Evolutionary conservation across 2,888 invertebrate genomes (phyloP), one percentile per base, ranked within the genome.

Genomic region (Drosophila fulvimacula): DNA sequence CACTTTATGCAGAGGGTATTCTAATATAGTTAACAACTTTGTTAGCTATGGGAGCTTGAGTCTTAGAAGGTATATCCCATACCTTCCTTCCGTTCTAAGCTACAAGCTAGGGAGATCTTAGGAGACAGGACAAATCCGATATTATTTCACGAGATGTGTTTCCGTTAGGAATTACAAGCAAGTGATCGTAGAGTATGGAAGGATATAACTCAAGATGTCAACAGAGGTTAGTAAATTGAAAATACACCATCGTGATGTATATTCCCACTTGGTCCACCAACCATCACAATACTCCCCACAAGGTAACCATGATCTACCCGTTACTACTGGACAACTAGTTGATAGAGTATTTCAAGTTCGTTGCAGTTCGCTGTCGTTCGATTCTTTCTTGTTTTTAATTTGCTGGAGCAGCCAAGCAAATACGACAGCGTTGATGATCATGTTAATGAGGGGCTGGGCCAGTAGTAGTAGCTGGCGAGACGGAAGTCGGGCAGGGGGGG

Each of bases 371-470:
- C 5, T 21, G 21, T 11, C 10, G 9, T 19, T 19, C 17, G 13
- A 6, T 24, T 19, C 17, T 32, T 32, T 44, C 52, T 65, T 44
- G 60, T 64, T 67, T 86, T 88, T 79, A 84, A 84, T 84, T 88
- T 81, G 79, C 89, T 76, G 79, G 79, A 57, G 67, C 75, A 79
- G 79, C 57, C 81, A 84, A 84, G 89, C 81, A 88, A 84, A 86
- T 88, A 84, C 87, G 87, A 84, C 84, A 86, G 89, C 89, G 84
- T 87, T 85, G 84, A 83, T 88, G 84, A 87, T 84, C 89, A 86
- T 88, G 84, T 88, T 88, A 88, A 88, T 88, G 89, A 88, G 84
- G 89, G 89, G 81, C 83, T 66, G 79, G 67, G 49, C 81, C 36
- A 51, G 53, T 34, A 13, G 53, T 34, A 10, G 36, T 39, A 34